These are phyloP conservation scores for Ypsolopha scabrella DNA, from an alignment of 2,888 invertebrate genomes.

Conservation along the genomic window DNA sequence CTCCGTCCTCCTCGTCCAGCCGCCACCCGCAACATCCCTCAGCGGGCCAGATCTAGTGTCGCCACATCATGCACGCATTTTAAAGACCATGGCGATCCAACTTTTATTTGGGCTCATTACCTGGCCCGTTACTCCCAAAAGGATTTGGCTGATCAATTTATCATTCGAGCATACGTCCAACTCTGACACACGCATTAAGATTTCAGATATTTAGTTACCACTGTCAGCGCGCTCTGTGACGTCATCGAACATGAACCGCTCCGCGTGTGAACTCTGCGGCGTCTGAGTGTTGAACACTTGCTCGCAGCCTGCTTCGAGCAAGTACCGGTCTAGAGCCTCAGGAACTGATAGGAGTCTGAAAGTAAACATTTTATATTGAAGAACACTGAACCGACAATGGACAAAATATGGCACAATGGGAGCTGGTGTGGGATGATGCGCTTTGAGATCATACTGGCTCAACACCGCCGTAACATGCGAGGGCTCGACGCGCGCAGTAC, in stretches of 20 bases:
- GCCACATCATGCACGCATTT: too few relatives aligned
- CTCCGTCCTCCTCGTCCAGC: too few relatives aligned
- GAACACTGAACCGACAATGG: neutral
- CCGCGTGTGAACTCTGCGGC: slow-evolving; percentile 25
- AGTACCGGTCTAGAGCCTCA: slow-evolving; percentile 86
- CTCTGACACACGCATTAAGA: too few relatives aligned
- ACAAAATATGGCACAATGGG: slow-evolving; percentile 68
- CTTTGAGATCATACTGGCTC: slow-evolving; percentile 86
- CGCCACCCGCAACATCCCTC: too few relatives aligned
- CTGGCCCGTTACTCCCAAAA: neutral
- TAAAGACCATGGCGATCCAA: too few relatives aligned
- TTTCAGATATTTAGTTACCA: neutral
- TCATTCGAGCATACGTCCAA: too few relatives aligned
- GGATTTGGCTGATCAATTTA: too few relatives aligned
- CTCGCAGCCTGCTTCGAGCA: slow-evolving; percentile 85
- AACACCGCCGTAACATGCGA: slow-evolving; percentile 96
- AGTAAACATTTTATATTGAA: neutral
- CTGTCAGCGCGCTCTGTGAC: neutral
- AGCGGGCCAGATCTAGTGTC: too few relatives aligned
- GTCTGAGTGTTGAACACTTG: slow-evolving; percentile 76
- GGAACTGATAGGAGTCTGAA: slow-evolving; percentile 85
- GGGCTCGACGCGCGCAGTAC: slow-evolving; percentile 96
- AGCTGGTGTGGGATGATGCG: slow-evolving; percentile 54
- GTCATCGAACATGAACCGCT: slow-evolving; percentile 50
- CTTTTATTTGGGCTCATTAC: neutral